A percentile compares a stretch with the other conserved stretches of the same genome.
Conservation (phyloP, 2,888 invertebrate species). For the Netelia virgata region DNA sequence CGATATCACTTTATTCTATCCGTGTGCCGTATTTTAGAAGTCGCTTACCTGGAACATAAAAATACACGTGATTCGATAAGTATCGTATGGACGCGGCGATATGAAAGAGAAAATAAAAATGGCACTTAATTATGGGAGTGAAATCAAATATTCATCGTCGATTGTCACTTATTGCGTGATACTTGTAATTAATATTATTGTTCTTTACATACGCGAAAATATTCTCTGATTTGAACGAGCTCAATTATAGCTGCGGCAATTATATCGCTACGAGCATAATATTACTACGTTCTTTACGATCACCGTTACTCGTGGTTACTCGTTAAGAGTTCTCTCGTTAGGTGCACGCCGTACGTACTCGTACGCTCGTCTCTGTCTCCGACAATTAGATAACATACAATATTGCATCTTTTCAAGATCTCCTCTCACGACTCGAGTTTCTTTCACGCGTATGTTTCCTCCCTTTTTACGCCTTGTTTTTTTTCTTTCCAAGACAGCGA, state of each 20-base stretch:
- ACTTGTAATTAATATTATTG: constrained; percentile 34
- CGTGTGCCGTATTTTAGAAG: constrained; percentile 2
- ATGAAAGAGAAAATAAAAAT: background rate
- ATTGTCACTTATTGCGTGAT: background rate
- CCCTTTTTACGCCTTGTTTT: background rate
- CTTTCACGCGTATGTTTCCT: background rate
- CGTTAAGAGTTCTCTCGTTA: constrained; percentile 52
- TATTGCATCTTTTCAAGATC: background rate
- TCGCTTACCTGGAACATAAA: constrained; percentile 60
- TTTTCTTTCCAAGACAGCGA: constrained; percentile 54
- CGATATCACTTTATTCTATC: constrained; percentile 13
- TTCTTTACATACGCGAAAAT: constrained; percentile 21
- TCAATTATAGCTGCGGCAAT: constrained; percentile 14
- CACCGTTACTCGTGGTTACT: constrained; percentile 47
- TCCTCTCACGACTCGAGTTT: constrained; percentile 1
- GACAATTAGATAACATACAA: background rate
- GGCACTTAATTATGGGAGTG: background rate
- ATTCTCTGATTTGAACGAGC: constrained; percentile 38
- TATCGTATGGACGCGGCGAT: constrained; percentile 28
- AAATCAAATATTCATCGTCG: constrained; percentile 43
- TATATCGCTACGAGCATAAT: constrained; percentile 39
- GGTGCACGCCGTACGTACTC: background rate
- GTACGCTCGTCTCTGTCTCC: background rate
- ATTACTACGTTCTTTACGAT: constrained; percentile 52
- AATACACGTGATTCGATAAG: constrained; percentile 49